A percentile compares a stretch with the other conserved stretches of the same genome.
These are phyloP conservation scores for Brachionichthys hirsutus DNA, from an alignment of 2,113 vertebrate genomes.

Conservation along the genomic window DNA sequence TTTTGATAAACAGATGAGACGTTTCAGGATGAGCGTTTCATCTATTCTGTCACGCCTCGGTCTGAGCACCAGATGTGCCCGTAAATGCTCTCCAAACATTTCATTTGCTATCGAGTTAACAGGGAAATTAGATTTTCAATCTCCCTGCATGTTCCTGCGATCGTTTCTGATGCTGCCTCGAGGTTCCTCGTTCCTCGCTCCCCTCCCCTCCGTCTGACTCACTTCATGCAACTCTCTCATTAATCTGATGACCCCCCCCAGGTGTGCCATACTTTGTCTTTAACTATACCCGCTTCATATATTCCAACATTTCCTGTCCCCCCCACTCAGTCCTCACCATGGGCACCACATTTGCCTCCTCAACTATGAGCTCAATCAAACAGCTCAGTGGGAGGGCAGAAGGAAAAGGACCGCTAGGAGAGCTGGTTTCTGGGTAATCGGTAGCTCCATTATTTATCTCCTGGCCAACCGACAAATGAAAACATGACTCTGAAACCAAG, in stretches of 20 bases:
- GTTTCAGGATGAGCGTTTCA: neutral
- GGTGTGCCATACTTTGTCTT: slow-evolving; percentile 6
- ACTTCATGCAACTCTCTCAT: slow-evolving; percentile 4
- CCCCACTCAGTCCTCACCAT: slow-evolving; percentile 16
- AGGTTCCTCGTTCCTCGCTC: neutral
- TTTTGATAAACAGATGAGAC: neutral
- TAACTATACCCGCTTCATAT: slow-evolving; percentile 2
- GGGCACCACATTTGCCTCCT: slow-evolving; percentile 40
- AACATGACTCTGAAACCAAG: slow-evolving; percentile 2
- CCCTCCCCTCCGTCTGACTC: no score
- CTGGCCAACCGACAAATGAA: slow-evolving; percentile 11
- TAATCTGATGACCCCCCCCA: neutral
- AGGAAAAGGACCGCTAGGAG: slow-evolving; percentile 29
- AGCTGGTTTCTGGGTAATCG: slow-evolving; percentile 40
- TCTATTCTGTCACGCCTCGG: slow-evolving; percentile 7
- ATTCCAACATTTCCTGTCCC: slow-evolving; percentile 8
- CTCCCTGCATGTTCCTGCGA: slow-evolving; percentile 9
- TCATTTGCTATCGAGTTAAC: slow-evolving; percentile 24
- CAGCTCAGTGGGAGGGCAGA: slow-evolving; percentile 47
- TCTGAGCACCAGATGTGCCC: slow-evolving; percentile 19
- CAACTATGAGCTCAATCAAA: slow-evolving; percentile 64
- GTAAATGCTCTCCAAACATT: slow-evolving; percentile 14
- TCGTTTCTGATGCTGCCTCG: slow-evolving; percentile 5
- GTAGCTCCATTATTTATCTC: slow-evolving; percentile 35
- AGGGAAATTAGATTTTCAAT: slow-evolving; percentile 34